These are phyloP conservation scores for Elaphurus davidianus DNA, from an alignment of 2,113 vertebrate species.

Conservation along the genomic window DNA sequence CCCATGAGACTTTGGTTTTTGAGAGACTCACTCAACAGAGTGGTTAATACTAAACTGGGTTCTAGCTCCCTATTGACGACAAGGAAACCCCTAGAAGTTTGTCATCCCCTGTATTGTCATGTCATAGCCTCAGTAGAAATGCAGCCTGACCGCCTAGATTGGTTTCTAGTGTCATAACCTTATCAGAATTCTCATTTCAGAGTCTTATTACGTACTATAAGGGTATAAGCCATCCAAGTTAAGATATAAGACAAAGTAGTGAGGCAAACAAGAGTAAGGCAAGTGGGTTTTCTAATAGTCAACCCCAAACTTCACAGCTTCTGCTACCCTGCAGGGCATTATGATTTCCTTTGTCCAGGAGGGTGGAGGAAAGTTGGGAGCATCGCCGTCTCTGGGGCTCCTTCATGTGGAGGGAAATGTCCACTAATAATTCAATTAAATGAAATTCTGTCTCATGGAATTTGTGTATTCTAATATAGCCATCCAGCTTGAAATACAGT, in stretches of 20 bases:
- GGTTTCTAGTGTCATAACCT: conserved; percentile 15
- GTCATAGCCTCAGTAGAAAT: neutral
- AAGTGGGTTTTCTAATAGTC: neutral
- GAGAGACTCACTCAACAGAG: neutral
- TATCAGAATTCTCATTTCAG: conserved; percentile 39
- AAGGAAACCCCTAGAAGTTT: neutral
- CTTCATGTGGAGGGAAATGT: neutral
- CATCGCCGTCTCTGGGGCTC: fast-evolving
- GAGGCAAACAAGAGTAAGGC: neutral
- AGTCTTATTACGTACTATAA: neutral
- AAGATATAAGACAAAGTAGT: neutral
- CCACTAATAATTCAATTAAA: neutral
- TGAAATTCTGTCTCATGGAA: neutral
- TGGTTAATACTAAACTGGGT: neutral
- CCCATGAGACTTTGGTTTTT: neutral
- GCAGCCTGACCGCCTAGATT: neutral
- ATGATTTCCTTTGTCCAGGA: neutral
- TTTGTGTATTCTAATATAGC: neutral
- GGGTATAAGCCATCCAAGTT: neutral
- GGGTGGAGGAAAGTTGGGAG: neutral
- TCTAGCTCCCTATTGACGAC: neutral
- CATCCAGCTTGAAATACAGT: neutral
- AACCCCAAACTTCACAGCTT: neutral
- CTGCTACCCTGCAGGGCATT: neutral
- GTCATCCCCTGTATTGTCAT: neutral